Evolutionary conservation across 92 coral and sea anemone genomes (phyloP).

Genomic region (Heliopora coerulea): DNA sequence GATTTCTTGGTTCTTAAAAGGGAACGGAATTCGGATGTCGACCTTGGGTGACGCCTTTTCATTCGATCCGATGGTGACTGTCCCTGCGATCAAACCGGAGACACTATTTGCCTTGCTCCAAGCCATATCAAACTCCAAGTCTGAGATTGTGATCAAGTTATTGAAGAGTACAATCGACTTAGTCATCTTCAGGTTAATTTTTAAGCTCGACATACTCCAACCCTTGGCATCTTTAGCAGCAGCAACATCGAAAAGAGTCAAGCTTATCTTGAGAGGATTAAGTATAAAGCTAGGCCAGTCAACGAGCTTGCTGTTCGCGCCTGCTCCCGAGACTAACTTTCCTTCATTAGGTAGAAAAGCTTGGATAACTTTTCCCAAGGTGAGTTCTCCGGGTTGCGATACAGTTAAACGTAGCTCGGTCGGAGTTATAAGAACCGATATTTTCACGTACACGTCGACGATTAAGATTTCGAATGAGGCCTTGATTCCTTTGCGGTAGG

Average conservation of each 20-base stretch:
- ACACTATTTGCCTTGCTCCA: neutral
- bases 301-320: neutral
- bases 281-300: constrained; percentile 18
- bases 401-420: constrained; percentile 3
- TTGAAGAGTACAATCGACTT: neutral
- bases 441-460: neutral
- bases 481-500: constrained; percentile 16
- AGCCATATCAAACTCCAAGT: constrained; percentile 14
- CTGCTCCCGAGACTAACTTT: neutral
- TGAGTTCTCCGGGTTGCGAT: constrained; percentile 8
- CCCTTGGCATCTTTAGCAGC: neutral
- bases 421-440: constrained; percentile 1
- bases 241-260: constrained; percentile 4
- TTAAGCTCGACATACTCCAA: constrained; percentile 14
- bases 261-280: constrained; percentile 1
- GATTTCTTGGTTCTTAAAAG: constrained; percentile 3
- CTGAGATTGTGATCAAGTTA: neutral
- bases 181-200: constrained; percentile 12
- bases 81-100: constrained; percentile 3
- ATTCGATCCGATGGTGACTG: neutral
- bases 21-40: constrained; percentile 22
- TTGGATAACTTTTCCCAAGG: neutral
- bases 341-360: neutral
- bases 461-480: constrained; percentile 10
- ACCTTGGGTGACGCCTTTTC: neutral